phyloP scores from a whole-genome alignment of 2,113 vertebrate genomes.

The Corythaeola cristata region DNA sequence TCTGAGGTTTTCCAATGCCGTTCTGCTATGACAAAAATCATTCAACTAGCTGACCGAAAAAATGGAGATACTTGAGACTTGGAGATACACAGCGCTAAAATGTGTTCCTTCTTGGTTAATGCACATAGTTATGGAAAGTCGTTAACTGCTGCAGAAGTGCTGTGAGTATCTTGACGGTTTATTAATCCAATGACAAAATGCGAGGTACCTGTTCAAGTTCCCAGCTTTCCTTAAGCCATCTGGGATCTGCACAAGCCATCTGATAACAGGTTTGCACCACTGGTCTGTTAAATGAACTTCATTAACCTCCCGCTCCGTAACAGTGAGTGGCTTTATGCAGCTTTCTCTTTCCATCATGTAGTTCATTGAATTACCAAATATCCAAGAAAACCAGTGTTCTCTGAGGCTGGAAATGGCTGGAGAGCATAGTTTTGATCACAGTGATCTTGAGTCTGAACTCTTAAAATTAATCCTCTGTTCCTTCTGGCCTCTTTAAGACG shows the following conservation, averaged over 20 bases:
- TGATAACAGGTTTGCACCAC: conserved; percentile 40
- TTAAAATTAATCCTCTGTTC: neutral
- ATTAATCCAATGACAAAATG: neutral
- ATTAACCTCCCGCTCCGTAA: conserved; percentile 28
- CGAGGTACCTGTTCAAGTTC: conserved; percentile 12
- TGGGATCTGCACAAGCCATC: conserved; percentile 40
- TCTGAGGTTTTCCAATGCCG: neutral
- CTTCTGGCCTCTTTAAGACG: neutral
- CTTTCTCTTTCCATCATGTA: neutral
- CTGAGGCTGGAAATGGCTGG: neutral
- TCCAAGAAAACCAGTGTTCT: neutral
- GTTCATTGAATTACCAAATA: conserved; percentile 7
- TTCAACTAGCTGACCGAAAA: neutral
- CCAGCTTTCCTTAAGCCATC: conserved; percentile 11
- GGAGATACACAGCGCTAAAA: neutral
- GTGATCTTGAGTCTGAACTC: neutral
- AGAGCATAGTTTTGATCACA: neutral
- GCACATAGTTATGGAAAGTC: neutral
- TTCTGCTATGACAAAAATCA: neutral
- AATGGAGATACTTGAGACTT: neutral
- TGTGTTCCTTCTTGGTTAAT: neutral
- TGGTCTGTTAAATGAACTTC: conserved; percentile 65
- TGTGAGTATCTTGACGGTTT: neutral
- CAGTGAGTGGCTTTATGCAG: neutral
- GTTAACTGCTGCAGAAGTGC: neutral